Evolutionary conservation across 2,797 vertebrate species (phyloP).

Genomic region (Neosilurus mollespiculum): DNA sequence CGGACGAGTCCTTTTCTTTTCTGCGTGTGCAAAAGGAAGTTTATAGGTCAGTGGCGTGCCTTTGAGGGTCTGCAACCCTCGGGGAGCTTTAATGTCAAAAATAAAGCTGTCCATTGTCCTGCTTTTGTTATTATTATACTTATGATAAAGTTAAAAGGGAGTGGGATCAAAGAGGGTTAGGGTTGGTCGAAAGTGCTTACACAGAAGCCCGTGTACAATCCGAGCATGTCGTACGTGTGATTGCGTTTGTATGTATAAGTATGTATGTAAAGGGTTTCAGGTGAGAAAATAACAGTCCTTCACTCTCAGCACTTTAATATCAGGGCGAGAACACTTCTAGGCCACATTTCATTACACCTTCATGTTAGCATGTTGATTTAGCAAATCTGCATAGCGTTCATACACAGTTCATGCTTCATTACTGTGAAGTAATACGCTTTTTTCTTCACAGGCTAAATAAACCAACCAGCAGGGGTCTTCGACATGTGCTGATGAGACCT

Average conservation of each 20-base stretch:
- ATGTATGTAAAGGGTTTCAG: constrained; percentile 23
- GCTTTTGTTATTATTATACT: constrained; percentile 8
- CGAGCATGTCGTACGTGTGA: neutral
- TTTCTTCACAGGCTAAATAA: constrained; percentile 41
- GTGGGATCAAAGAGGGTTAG: neutral
- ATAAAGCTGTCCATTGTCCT: constrained; percentile 5
- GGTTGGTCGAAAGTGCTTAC: neutral
- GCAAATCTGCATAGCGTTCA: constrained; percentile 23
- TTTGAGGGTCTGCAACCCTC: neutral
- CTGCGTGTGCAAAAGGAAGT: constrained; percentile 30
- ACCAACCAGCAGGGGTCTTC: constrained; percentile 2
- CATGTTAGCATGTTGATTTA: constrained; percentile 37
- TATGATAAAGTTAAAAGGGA: neutral
- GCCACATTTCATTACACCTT: constrained; percentile 27
- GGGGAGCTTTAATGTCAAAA: neutral
- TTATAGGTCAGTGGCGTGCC: constrained; percentile 24
- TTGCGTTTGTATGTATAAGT: neutral
- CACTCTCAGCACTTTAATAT: constrained; percentile 16
- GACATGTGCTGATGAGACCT: constrained; percentile 17
- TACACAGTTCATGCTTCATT: constrained; percentile 34
- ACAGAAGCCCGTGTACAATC: neutral
- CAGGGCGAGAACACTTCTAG: neutral
- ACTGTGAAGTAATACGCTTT: constrained; percentile 33
- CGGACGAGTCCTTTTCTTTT: constrained; percentile 52
- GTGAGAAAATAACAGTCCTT: constrained; percentile 33